A percentile compares a stretch with the other conserved stretches of the same genome.
Conservation (phyloP, 2,888 invertebrate species). For the Torymus tubicola region DNA sequence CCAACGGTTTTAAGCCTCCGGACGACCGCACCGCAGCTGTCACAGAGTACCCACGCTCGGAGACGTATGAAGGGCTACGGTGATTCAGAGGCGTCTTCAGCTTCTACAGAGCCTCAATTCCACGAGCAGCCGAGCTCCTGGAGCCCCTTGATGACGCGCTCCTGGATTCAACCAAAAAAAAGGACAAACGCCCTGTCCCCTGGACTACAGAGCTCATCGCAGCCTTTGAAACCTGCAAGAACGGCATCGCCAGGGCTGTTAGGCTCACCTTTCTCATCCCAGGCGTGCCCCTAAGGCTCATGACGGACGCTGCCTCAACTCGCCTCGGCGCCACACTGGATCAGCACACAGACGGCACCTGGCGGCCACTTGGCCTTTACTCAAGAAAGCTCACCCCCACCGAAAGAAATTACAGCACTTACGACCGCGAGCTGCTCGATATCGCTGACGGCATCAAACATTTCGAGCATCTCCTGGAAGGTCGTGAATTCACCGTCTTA, state of each 20-base stretch:
- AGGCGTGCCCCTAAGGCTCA: too few species aligned
- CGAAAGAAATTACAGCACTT: too few species aligned
- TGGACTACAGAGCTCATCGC: background rate
- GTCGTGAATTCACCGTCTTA: too few species aligned
- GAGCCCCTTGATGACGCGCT: background rate
- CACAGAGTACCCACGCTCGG: background rate
- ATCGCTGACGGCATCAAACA: too few species aligned
- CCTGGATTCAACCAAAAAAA: background rate
- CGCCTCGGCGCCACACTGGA: too few species aligned
- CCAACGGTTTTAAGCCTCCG: background rate
- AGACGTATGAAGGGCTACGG: background rate
- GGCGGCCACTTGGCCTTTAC: too few species aligned
- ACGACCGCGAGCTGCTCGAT: too few species aligned
- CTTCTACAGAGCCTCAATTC: background rate
- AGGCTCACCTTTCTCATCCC: background rate
- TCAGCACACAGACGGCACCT: too few species aligned
- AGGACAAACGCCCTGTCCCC: background rate
- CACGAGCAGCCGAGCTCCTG: background rate
- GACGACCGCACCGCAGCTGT: background rate
- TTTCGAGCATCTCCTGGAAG: too few species aligned
- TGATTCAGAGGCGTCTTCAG: background rate
- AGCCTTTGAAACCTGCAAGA: background rate
- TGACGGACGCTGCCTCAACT: too few species aligned
- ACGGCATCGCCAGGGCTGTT: background rate
- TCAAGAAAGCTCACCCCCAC: too few species aligned